phyloP scores from a whole-genome alignment of 2,888 invertebrate genomes.

The Synergus gifuensis region DNA sequence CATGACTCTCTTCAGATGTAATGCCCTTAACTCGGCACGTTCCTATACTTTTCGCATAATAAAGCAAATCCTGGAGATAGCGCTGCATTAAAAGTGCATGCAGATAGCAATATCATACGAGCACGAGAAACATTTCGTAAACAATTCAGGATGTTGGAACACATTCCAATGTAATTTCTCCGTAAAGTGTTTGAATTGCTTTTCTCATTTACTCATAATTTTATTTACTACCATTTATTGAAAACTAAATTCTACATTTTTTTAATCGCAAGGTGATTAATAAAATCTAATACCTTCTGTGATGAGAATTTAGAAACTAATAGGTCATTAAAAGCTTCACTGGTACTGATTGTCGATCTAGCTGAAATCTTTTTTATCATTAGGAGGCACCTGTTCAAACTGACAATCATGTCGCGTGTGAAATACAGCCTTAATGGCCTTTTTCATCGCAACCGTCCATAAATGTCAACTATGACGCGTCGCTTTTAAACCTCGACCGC shows the following conservation, averaged over 20 bases:
- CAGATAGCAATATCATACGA: too few species aligned
- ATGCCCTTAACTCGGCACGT: neutral
- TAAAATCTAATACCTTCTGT: too few species aligned
- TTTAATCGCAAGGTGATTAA: too few species aligned
- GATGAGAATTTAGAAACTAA: neutral
- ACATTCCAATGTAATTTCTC: too few species aligned
- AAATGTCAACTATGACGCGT: conserved; percentile 15
- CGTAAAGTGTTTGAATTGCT: too few species aligned
- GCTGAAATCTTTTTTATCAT: neutral
- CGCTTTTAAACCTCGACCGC: neutral
- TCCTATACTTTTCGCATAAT: neutral
- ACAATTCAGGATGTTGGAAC: too few species aligned
- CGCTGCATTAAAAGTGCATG: neutral
- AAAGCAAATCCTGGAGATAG: neutral
- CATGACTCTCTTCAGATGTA: neutral
- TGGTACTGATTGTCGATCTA: neutral
- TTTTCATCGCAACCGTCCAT: conserved; percentile 12
- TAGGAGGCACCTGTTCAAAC: neutral
- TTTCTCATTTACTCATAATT: too few species aligned
- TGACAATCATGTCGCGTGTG: neutral
- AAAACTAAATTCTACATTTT: too few species aligned
- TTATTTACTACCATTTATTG: too few species aligned
- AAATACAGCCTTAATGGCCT: conserved; percentile 5
- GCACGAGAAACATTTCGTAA: too few species aligned
- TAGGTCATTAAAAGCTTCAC: neutral